Base-by-base conservation (phyloP, 2,797 vertebrate species). In the Scarus forsteni region DNA sequence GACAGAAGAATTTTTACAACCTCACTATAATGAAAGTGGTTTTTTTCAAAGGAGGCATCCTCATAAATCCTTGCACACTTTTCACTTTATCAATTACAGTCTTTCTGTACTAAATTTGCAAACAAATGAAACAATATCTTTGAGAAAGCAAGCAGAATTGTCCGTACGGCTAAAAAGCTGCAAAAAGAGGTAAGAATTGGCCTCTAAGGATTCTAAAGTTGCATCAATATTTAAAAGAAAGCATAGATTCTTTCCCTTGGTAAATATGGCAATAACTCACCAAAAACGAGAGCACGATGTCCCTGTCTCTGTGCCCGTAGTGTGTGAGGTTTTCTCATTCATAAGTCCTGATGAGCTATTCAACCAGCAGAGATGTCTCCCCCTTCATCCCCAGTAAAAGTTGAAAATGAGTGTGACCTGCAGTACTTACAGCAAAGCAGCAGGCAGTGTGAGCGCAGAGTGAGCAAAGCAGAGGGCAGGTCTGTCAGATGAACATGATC, bases 401-500 rank as follows among this genome's bases (percentile, higher is more conserved):
- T 73, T 81, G 69, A 54, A 77, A 39, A 51, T 11, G 51, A 55
- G 55, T 10, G 70, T 73, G 73, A 75, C 65, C 75, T 72, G 71
- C 36, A 58, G 75, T 85, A 89, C 88, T 89, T 80, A 86, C 87
- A 51, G 55, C 35, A 65, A 46, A 69, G 81, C 63, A 84, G 83
- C 80, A 62, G 87, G 81, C 68, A 45, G 86, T 70, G 72, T 49
- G 68, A 80, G 60, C 0, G 46, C 75, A 79, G 74, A 44, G 27
- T 27, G 27, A 70, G 73, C 18, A 53, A 39, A 86, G 67, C 75
- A 71, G 75, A 85, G 71, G 82, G 79, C 68, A 45, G 69, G 59
- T 81, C 85, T 84, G 80, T 88, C 79, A 77, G 75, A 78, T 13
- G 84, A 88, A 83, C 81, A 81, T 75, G 87, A 85, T 60, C 87